Conservation (phyloP, 2,113 vertebrate species). For the Pogona vitticeps region DNA sequence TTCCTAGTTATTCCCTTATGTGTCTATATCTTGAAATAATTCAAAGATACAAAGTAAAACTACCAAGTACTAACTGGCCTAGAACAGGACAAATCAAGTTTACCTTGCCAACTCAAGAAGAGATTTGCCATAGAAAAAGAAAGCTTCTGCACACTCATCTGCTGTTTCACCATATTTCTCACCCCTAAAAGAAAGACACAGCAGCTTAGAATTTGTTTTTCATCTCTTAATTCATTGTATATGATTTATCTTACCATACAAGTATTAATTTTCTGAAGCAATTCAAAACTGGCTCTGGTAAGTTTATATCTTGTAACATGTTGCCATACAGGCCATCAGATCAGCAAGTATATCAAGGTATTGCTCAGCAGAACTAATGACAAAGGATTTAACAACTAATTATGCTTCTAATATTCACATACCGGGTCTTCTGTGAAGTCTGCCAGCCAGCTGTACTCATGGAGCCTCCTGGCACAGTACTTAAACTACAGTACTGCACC, state of each 20-base stretch:
- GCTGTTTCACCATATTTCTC: constrained; percentile 94
- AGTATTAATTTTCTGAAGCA: not conserved
- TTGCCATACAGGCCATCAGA: not conserved
- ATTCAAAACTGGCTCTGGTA: not conserved
- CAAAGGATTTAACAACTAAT: not conserved
- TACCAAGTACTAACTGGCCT: not conserved
- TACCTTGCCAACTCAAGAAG: constrained; percentile 96
- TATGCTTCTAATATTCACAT: not conserved
- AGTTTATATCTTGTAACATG: not conserved
- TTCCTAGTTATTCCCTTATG: not conserved
- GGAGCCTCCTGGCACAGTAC: no score
- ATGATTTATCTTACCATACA: not conserved
- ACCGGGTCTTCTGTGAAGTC: not conserved
- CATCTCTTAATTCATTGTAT: not conserved
- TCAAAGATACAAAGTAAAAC: not conserved
- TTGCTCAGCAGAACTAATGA: not conserved
- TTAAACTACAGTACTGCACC: no score
- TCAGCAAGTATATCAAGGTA: not conserved
- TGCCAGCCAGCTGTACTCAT: not conserved
- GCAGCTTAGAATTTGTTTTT: not conserved
- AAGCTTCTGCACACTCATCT: constrained; percentile 95
- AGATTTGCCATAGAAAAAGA: constrained; percentile 95
- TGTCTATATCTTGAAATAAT: not conserved
- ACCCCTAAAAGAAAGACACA: constrained; percentile 77
- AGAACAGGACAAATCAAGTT: not conserved